Conservation (phyloP, 2,888 invertebrate genomes). For the Piscicola geometra region DNA sequence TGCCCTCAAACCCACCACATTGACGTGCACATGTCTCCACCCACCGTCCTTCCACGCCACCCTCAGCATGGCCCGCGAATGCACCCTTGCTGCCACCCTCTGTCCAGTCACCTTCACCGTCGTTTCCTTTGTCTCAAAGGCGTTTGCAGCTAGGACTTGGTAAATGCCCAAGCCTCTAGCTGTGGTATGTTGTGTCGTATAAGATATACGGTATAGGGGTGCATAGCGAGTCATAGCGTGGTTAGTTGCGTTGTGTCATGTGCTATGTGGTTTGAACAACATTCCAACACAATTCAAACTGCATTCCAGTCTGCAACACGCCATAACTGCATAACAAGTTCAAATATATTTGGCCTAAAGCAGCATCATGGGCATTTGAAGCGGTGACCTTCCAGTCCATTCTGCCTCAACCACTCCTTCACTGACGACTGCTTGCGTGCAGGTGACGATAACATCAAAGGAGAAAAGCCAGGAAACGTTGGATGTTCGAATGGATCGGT, state of each 20-base stretch:
- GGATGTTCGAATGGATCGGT: neutral
- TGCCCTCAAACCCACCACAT: conserved; percentile 55
- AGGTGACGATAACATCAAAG: conserved; percentile 50
- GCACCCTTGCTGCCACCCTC: conserved; percentile 56
- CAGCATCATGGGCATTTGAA: too few species aligned
- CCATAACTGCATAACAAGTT: too few species aligned
- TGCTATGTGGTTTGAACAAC: too few species aligned
- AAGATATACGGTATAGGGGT: neutral
- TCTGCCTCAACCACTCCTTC: conserved; percentile 52
- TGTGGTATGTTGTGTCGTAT: conserved; percentile 43
- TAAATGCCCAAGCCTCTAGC: conserved; percentile 55
- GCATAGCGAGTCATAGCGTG: neutral
- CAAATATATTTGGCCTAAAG: too few species aligned
- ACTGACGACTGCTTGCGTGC: conserved; percentile 53
- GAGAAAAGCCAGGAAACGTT: conserved; percentile 40
- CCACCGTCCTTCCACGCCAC: conserved; percentile 56
- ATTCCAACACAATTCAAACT: too few species aligned
- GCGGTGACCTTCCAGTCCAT: conserved; percentile 56
- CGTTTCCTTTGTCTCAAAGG: conserved; percentile 55
- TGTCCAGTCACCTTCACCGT: conserved; percentile 55
- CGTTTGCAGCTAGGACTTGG: conserved; percentile 56
- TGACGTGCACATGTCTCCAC: conserved; percentile 55
- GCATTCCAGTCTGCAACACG: too few species aligned
- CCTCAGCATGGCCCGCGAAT: conserved; percentile 56
- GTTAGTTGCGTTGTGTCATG: neutral